Evolutionary conservation across 2,113 vertebrate genomes (phyloP), one percentile per base, ranked within the genome.

Genomic region (Gorsachius goisagi): DNA sequence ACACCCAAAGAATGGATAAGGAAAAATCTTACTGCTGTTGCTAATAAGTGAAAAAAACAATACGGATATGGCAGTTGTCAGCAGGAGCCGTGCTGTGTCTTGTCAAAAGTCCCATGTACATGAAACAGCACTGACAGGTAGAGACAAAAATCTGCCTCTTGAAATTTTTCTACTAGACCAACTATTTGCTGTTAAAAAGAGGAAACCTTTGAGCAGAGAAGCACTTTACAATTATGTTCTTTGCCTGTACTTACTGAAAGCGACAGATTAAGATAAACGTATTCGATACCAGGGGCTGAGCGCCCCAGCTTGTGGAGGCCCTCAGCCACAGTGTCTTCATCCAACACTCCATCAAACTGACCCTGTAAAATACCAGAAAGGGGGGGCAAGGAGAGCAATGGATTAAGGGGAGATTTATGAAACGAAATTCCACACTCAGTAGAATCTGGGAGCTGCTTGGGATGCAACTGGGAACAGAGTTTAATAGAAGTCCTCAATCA

Each of bases 191-290:
- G 58, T 9, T 24, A 30, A 22, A 89, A 71, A 75, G 24, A 14
- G 8, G 74, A 66, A 72, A 49, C 2, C 26, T 62, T 22, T 33
- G 37, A 66, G 58, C 28, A 68, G 20, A 69, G n/a, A 37, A 90
- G 15, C 41, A 10, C n/a, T 52, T 66, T 1, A 35, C 63, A 74
- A 0, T 13, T 26, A 53, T 15, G 21, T 37, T 39, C 41, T 37
- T 47, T 11, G 12, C 33, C 71, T 47, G 22, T 86, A 98, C 99
- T 99, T 96, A 99, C 99, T 11, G 98, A 95, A 24, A 99, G 90
- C 0, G 96, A 97, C 5, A 99, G 97, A 9, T 96, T 85, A 32
- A 98, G 98, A 96, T 99, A 99, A 66, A 98, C 97, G 2, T 98
- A 97, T 33, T 99, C 97, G 2, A 97, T 98, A 12, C 99, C 99